Evolutionary conservation across 2,888 invertebrate genomes (phyloP), one percentile per base, ranked within the genome.

Genomic region (Exocentrus adspersus): DNA sequence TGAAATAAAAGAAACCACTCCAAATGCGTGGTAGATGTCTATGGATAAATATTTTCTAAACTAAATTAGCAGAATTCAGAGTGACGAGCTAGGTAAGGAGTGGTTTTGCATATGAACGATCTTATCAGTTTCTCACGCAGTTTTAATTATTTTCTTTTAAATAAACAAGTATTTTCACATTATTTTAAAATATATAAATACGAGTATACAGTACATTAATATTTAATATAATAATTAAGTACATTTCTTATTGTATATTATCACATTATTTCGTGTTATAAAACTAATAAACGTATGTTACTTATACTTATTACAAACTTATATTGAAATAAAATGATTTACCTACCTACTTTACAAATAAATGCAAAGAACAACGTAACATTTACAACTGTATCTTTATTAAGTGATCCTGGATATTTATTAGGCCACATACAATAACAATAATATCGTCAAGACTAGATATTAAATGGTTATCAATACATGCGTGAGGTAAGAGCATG

Each of bases 401-500:
- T 41, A 60, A 41, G 43, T 28, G 41, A 21, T 21, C 45, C 41
- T 58, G 62, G 14, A 50, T 19, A 58, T 62, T 62, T 42, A 58
- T 51, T 7, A 62, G 30, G 37, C 20, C 62, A 58, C 62, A 62
- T 12, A 24, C 62, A 32, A 48, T 42, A 20, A 12, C 21, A 12
- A 58, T 51, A 12, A 58, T 45, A 20, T 59, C 16, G 65, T 71
- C 60, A 9, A 61, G 45, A 7, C 52, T 28, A 46, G 12, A 19
- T 19, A 69, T 20, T n/a, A 69, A 58, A 56, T 62, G 68, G 51
- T 21, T 28, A 58, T 72, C 28, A 32, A 71, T 14, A 30, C 50
- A 41, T 4, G 65, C 52, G 65, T 71, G 71, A 12, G 62, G 60
- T 43, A 51, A 32, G 12, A 68, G 45, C 50, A 72, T 54, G 14